Evolutionary conservation across 2,113 vertebrate species (phyloP).

Genomic region (Indicator maculatus): DNA sequence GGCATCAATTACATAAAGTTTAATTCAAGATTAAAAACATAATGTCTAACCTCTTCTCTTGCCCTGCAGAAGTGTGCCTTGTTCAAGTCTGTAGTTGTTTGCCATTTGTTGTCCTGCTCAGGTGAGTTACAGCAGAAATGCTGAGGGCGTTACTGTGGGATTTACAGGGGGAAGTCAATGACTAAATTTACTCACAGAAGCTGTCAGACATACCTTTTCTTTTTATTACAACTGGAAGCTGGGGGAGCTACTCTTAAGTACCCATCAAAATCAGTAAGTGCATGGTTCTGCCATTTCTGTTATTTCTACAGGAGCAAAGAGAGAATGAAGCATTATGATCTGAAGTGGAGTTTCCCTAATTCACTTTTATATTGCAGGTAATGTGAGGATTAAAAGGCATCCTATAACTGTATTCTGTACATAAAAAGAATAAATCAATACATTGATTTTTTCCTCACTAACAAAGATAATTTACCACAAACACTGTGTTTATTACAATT

Average conservation of each 20-base stretch:
- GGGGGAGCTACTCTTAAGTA: neutral
- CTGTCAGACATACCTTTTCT: neutral
- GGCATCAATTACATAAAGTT: neutral
- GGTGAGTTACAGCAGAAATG: neutral
- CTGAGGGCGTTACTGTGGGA: neutral
- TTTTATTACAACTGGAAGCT: neutral
- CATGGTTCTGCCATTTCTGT: conserved; percentile 39
- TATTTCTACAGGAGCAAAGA: neutral
- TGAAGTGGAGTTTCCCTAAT: neutral
- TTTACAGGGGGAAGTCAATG: neutral
- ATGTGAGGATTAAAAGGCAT: conserved; percentile 26
- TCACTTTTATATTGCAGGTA: conserved; percentile 1
- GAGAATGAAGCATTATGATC: neutral
- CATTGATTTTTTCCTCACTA: conserved; percentile 53
- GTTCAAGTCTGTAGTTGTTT: neutral
- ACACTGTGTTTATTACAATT: conserved; percentile 30
- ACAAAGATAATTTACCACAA: conserved; percentile 63
- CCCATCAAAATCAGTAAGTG: conserved; percentile 19
- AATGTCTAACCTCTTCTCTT: neutral
- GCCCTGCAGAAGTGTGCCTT: neutral
- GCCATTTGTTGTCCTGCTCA: neutral
- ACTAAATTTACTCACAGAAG: neutral
- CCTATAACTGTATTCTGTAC: conserved; percentile 23
- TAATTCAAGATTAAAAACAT: neutral
- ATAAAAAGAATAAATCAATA: conserved; percentile 34